A percentile compares a stretch with the other conserved stretches of the same genome.
Conservation (phyloP, 2,113 vertebrate genomes). For the Phaethornis superciliosus region DNA sequence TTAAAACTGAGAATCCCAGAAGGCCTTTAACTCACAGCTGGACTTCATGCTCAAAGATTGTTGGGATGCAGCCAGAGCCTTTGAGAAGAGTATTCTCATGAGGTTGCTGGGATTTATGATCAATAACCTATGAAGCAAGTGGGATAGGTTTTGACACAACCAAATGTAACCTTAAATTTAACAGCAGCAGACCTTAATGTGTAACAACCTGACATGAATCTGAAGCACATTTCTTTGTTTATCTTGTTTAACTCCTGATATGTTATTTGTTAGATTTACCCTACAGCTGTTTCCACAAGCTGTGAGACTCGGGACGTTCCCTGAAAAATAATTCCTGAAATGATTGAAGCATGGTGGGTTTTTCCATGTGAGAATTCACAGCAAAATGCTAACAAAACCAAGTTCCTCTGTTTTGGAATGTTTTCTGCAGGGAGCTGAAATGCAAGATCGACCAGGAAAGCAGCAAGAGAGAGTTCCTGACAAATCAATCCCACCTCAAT, state of each 20-base stretch:
- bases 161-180: neutral
- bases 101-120: neutral
- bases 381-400: neutral
- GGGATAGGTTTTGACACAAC: neutral
- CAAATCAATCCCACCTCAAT: constrained; percentile 74
- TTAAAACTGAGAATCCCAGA: neutral
- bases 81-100: fast-evolving
- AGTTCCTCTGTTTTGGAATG: neutral
- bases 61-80: neutral
- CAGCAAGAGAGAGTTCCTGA: constrained; percentile 83
- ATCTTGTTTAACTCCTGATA: neutral
- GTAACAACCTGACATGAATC: neutral
- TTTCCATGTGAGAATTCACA: neutral
- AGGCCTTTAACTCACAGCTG: neutral
- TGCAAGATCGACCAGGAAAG: constrained; percentile 84
- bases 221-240: neutral
- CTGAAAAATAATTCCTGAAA: constrained; percentile 6
- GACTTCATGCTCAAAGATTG: neutral
- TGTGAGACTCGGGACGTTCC: neutral
- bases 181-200: neutral
- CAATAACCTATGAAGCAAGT: neutral
- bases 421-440: constrained; percentile 81
- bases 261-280: constrained; percentile 7
- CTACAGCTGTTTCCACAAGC: constrained; percentile 24
- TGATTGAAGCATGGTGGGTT: fast-evolving